Conservation (phyloP, 2,113 vertebrate genomes). For the Cricetomys ansorgei region DNA sequence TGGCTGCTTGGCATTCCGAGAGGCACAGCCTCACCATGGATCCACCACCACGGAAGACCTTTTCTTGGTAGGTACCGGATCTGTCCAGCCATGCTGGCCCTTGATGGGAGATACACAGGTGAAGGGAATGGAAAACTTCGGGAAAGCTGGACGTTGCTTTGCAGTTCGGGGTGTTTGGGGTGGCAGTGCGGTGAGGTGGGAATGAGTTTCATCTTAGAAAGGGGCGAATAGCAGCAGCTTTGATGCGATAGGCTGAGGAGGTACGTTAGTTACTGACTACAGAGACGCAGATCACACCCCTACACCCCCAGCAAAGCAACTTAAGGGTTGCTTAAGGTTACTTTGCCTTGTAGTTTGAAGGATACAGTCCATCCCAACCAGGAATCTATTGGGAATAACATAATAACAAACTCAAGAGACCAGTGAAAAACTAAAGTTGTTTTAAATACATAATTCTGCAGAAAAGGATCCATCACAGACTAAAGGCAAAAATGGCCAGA, state of each 20-base stretch:
- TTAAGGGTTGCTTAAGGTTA: not conserved
- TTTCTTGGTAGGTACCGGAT: not conserved
- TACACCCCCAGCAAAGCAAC: not conserved
- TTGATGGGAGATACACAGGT: not conserved
- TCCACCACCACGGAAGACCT: not conserved
- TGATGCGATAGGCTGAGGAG: not conserved
- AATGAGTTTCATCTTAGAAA: not conserved
- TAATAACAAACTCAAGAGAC: not conserved
- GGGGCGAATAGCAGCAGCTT: not conserved
- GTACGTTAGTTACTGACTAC: too few species aligned
- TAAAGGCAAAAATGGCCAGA: not conserved
- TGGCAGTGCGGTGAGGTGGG: not conserved
- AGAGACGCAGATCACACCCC: not conserved
- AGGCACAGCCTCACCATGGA: not conserved
- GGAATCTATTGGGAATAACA: not conserved
- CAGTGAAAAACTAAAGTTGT: too few species aligned
- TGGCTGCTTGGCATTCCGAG: slow-evolving; percentile 17
- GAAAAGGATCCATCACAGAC: not conserved
- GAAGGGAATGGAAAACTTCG: not conserved
- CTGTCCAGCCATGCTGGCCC: not conserved
- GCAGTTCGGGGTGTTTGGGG: not conserved
- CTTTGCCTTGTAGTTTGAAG: not conserved
- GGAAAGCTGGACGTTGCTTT: not conserved
- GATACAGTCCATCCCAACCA: too few species aligned
- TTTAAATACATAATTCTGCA: not conserved